Evolutionary conservation across 1,140 invertebrate species (phyloP), one percentile per base, ranked within the genome.

Genomic region (Oreohelix idahoensis): DNA sequence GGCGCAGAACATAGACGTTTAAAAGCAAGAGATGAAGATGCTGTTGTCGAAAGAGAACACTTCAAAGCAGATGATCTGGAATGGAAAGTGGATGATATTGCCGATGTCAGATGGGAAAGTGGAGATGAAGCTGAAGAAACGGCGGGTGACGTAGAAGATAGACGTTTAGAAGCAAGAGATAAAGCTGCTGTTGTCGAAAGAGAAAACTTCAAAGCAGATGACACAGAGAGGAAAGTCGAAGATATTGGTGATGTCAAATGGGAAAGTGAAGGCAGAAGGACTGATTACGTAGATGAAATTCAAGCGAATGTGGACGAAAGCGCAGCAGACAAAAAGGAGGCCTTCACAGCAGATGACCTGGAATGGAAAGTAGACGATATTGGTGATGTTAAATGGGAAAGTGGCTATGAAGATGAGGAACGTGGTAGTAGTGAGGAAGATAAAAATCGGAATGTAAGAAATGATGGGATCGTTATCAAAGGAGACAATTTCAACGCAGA

Each of bases 41-140:
- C 26, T 15, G 53, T 58, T 58, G 53, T 58, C 20, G 26, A 10
- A 20, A 23, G 10, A 11, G 51, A 53, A 11, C 1, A 26, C 51
- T 17, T 26, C 51, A 29, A 11, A 8, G n/a, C 11, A 36, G 51
- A 79, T 38, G 29, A 79, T 58, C 8, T 26, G 26, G 42, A 35
- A 66, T 66, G 63, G 63, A 66, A 32, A 32, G 38, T 74, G 39
- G 71, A 74, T 0, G 42, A 39, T n/a, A 74, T 74, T 10, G 71
- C 11, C 71, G 38, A 39, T 74, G 71, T 39, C 1, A 74, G 39
- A 74, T 39, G 38, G 71, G 38, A 74, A 49, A 49, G 71, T 39
- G 36, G 23, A 11, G 53, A 42, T n/a, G 36, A 58, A 58, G 58
- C 63, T 5, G 51, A 63, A 35, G 29, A 36, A 49, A 8, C 8